Base-by-base conservation (phyloP, 1,140 invertebrate species). In the Drosophila seguyi region DNA sequence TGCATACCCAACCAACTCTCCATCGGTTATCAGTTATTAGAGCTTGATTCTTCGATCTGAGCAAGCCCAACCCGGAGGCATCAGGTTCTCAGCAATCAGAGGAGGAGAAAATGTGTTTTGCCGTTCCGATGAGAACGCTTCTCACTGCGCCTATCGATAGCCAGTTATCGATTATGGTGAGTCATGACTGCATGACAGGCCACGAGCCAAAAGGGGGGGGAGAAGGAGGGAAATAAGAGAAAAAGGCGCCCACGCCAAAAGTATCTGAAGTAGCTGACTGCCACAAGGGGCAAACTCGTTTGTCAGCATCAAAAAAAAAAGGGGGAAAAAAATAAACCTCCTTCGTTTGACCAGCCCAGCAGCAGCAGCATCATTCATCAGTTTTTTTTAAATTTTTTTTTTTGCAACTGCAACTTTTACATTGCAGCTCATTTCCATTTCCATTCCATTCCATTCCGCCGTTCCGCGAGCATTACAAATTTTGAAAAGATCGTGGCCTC, bases 121-220 rank as follows among this genome's bases (percentile, higher is more conserved):
- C 7, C 41, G 44, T 55, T 56, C 31, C 63, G 68, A 57, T 72
- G 68, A 72, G 68, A 72, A 72, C 29, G 34, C 42, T 72, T 72
- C 67, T 34, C 52, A n/a, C n/a, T 36, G 34, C 22, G 50, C 34
- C 50, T 69, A 69, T 69, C 66, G 66, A 69, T 69, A 69, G 74
- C 59, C 71, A 75, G 73, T 75, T 75, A 75, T 75, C 50, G 71
- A 52, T 63, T 41, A 47, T 41, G 56, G 38, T 69, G 44, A 58
- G 36, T 58, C 69, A 58, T 77, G 74, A 77, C 62, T 77, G 42
- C 74, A 77, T 77, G 74, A 77, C 74, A 77, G 56, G 74, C 74
- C 74, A 77, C 74, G 74, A 77, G 74, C 74, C 74, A 77, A 77
- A 65, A 55, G 14, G 20, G 34, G 31, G 29, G 11, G 6, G 27